Conservation (phyloP, 2,888 invertebrate species). For the Notodonta dromedarius region DNA sequence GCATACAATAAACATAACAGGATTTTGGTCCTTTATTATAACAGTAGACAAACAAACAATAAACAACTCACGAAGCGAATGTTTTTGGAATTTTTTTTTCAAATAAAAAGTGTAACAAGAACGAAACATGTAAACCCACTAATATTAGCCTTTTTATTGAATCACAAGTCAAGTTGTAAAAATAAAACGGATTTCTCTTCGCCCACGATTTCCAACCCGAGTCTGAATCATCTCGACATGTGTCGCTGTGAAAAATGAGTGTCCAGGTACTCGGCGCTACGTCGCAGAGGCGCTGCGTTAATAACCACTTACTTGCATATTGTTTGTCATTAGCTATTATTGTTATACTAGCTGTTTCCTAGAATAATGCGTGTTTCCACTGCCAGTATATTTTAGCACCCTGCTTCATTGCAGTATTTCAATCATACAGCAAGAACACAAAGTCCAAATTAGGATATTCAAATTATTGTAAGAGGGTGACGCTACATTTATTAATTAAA, state of each 20-base stretch:
- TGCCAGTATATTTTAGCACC: conserved; percentile 9
- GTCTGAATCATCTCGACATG: conserved; percentile 57
- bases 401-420: conserved; percentile 7
- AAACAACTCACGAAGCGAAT: neutral
- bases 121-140: conserved; percentile 35
- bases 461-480: no score
- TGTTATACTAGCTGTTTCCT: conserved; percentile 28
- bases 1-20: neutral
- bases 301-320: conserved; percentile 23
- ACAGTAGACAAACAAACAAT: neutral
- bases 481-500: no score
- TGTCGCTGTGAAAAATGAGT: conserved; percentile 53
- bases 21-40: neutral
- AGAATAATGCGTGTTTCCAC: conserved; percentile 14
- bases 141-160: conserved; percentile 65
- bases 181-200: conserved; percentile 65
- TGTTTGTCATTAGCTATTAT: conserved; percentile 24
- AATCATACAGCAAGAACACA: conserved; percentile 10
- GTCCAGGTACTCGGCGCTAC: conserved; percentile 55
- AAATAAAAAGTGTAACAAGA: conserved; percentile 26
- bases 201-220: conserved; percentile 58
- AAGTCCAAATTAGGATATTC: conserved; percentile 12
- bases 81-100: conserved; percentile 16
- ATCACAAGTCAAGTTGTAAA: conserved; percentile 64
- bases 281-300: conserved; percentile 38